These are phyloP conservation scores for Lutjanus campechanus DNA, from an alignment of 2,797 vertebrate species.

Conservation along the genomic window DNA sequence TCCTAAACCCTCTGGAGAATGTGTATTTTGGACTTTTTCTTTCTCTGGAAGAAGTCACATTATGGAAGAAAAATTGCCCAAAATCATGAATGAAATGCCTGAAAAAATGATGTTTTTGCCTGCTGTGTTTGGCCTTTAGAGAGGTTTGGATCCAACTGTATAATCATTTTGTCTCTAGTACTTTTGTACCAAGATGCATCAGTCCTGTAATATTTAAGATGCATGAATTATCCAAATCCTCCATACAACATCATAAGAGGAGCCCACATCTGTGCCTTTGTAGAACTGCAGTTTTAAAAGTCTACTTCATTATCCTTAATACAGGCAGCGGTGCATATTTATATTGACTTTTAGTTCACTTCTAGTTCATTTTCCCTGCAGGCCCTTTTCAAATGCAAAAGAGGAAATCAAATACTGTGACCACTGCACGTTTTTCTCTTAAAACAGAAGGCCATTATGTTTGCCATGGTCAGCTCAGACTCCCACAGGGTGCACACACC, in stretches of 20 bases:
- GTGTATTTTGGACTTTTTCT: no score
- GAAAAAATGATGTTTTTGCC: no score
- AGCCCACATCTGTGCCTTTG: not conserved
- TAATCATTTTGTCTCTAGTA: not conserved
- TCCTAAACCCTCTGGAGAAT: no score
- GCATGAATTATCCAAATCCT: not conserved
- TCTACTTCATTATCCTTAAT: not conserved
- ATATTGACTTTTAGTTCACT: not conserved
- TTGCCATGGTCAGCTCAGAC: conserved; percentile 36
- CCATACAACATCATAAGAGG: not conserved
- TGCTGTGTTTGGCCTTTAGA: not conserved
- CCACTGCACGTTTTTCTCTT: not conserved
- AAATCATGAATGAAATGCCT: no score
- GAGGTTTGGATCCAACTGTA: not conserved
- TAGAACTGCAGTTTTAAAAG: not conserved
- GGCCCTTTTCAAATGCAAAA: conserved; percentile 12
- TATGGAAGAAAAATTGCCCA: no score
- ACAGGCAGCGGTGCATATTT: not conserved
- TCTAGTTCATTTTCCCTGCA: not conserved
- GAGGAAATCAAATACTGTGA: conserved; percentile 3
- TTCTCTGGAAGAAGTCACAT: no score
- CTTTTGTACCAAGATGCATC: not conserved
- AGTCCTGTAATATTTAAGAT: not conserved
- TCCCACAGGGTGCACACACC: conserved; percentile 42
- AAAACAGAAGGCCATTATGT: conserved; percentile 16